Base-by-base conservation (phyloP, 2,888 invertebrate genomes). In the Ormyrus nitidulus region DNA sequence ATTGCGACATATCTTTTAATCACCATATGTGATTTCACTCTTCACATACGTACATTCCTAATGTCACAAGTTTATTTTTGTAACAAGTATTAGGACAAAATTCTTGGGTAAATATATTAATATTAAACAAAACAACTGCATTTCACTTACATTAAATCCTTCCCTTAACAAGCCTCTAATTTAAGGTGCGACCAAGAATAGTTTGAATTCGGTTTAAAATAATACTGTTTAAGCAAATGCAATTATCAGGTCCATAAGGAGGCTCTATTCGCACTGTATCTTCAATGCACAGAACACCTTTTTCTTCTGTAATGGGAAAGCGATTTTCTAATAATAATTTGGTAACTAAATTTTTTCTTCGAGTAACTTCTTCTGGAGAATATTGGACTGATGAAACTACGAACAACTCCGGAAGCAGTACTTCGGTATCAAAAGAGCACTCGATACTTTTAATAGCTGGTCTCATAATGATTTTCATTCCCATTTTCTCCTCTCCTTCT, bases 181-280 rank as follows among this genome's bases (percentile, higher is more conserved):
- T 48, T 54, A 54, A n/a, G 44, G 48, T 51, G 8, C 58, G 77
- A 54, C 6, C 56, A 46, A 82, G 44, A 54, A 82, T 13, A 58
- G 82, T 84, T 79, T 88, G 88, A 83, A 90, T 85, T 84, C 88
- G 87, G 56, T 80, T 85, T 54, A 90, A 84, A 77, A 90, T 85
- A 65, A 88, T 88, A 70, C 86, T 86, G 71, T 89, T 89, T 0
- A 85, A 84, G 53, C 88, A 89, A 11, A 86, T 78, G 51, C 89
- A 90, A 80, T 88, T 86, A 46, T 88, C 86, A 5, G 82, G 61
- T 7, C 83, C 83, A 66, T 90, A 90, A 5, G 90, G 90, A 10
- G 90, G 89, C 77, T 89, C 86, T 81, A 90, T 89, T 3, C 84
- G 82, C 10, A 90, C 82, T 6, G 84, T 84, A 51, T 88, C 86